Conservation (phyloP, 2,797 vertebrate species). For the Manis pentadactyla region DNA sequence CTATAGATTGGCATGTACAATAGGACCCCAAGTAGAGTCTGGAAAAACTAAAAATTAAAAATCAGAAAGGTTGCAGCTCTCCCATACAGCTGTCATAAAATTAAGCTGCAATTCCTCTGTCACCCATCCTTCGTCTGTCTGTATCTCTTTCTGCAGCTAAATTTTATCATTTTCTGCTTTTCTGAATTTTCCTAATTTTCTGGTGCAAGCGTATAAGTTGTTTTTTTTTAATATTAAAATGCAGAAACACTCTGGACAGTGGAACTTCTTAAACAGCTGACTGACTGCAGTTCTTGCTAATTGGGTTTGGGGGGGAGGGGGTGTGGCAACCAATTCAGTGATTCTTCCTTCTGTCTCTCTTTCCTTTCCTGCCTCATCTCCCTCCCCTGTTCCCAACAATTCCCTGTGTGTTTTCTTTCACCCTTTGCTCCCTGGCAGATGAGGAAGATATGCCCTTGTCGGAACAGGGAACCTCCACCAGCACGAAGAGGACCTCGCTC, state of each 20-base stretch:
- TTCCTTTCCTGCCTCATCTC: neutral
- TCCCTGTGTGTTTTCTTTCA: neutral
- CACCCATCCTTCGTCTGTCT: neutral
- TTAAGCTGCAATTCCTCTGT: neutral
- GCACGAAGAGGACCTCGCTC: slow-evolving; percentile 61
- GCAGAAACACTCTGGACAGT: neutral
- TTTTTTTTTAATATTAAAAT: neutral
- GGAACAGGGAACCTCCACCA: neutral
- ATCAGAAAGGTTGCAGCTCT: neutral
- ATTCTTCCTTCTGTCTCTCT: neutral
- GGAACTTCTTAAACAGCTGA: neutral
- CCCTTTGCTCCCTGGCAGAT: neutral
- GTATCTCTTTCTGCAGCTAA: neutral
- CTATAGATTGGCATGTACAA: neutral
- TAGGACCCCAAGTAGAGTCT: neutral
- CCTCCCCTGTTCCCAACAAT: neutral
- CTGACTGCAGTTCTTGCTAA: neutral
- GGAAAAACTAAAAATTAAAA: neutral
- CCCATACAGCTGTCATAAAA: neutral
- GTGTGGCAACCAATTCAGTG: neutral
- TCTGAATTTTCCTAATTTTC: slow-evolving; percentile 22
- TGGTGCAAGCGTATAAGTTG: neutral
- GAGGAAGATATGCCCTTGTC: slow-evolving; percentile 48
- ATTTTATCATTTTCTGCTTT: slow-evolving; percentile 2
- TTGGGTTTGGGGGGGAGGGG: neutral